Conservation (phyloP, 2,888 invertebrate genomes). For the Drosophila emarginata region DNA sequence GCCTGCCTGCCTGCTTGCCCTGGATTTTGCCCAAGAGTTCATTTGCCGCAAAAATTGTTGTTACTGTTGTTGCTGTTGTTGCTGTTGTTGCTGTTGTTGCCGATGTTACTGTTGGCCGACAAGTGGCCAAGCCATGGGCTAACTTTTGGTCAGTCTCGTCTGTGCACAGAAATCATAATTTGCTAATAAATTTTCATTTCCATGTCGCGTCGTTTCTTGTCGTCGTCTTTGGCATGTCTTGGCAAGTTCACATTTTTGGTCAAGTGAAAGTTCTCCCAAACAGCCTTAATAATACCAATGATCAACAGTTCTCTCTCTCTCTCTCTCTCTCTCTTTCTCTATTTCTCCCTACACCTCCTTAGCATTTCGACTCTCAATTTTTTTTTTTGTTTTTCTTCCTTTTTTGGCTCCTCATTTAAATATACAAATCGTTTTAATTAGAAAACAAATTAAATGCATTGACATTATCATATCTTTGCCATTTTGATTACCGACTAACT, state of each 20-base stretch:
- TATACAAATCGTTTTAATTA: not conserved
- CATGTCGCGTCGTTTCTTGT: slow-evolving; percentile 62
- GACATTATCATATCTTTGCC: slow-evolving; percentile 19
- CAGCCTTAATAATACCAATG: not conserved
- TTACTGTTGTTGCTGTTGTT: not conserved
- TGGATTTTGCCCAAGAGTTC: slow-evolving; percentile 63
- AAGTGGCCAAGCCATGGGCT: slow-evolving; percentile 34
- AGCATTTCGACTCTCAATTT: not conserved
- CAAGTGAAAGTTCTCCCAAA: slow-evolving; percentile 58
- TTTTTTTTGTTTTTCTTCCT: too few species aligned
- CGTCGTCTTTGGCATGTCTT: slow-evolving; percentile 17
- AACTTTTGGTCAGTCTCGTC: slow-evolving; percentile 15
- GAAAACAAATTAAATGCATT: slow-evolving; percentile 11
- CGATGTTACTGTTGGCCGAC: slow-evolving; percentile 31
- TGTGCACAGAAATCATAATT: slow-evolving; percentile 71
- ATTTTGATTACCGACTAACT: slow-evolving; percentile 28
- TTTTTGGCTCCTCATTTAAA: too few species aligned
- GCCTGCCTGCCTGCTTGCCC: slow-evolving; percentile 46
- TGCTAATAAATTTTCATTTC: slow-evolving; percentile 74
- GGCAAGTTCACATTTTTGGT: slow-evolving; percentile 53
- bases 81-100: slow-evolving; percentile 15
- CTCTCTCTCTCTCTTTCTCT: not conserved
- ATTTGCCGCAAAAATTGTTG: slow-evolving; percentile 43
- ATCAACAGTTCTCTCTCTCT: not conserved
- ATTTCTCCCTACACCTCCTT: not conserved